Evolutionary conservation across 2,113 vertebrate species (phyloP), one percentile per base, ranked within the genome.

Genomic region (Atractosteus spatula): DNA sequence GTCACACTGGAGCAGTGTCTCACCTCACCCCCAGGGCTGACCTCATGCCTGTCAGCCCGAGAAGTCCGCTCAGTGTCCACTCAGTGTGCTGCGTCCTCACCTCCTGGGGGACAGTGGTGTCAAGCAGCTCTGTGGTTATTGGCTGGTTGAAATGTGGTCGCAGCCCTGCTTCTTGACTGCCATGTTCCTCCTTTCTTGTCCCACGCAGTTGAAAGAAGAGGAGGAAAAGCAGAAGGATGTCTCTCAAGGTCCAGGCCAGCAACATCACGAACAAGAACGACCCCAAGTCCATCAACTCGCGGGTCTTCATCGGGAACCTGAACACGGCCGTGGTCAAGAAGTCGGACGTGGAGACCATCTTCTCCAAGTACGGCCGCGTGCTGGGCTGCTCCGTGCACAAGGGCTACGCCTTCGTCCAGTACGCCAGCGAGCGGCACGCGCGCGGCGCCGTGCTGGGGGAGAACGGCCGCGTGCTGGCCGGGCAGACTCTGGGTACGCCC

Each of bases 211-310:
- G 47, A 51, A 51, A 51, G 10, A 51, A 5, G 47, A 51, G 47
- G 10, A 51, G 10, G 47, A 10, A 10, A 10, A 51, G 47, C 5
- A 51, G 47, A 10, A 89, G 83, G 86, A 98, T 98, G 96, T 97
- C 96, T 65, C 78, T 96, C 83, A 97, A 97, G 85, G 93, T 95
- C 61, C 94, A 95, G 84, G 95, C 95, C 2, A 98, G 96, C 74
- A 98, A 98, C 68, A 94, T 98, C 84, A 98, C 96, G 4, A 98
- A 98, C 91, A 98, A 98, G 89, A 98, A 95, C 13, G 97, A 98
- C 79, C 95, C 95, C 71, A 96, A 95, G 77, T 98, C 97, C 69
- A 93, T 97, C 88, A 97, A 97, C 85, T 98, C 96, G 3, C 89
- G 96, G 16, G 96, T 98, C 78, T 98, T 98, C 80, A 98, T 98